Evolutionary conservation across 1,140 invertebrate genomes (phyloP), one percentile per base, ranked within the genome.

Genomic region (Cydia pomonella): DNA sequence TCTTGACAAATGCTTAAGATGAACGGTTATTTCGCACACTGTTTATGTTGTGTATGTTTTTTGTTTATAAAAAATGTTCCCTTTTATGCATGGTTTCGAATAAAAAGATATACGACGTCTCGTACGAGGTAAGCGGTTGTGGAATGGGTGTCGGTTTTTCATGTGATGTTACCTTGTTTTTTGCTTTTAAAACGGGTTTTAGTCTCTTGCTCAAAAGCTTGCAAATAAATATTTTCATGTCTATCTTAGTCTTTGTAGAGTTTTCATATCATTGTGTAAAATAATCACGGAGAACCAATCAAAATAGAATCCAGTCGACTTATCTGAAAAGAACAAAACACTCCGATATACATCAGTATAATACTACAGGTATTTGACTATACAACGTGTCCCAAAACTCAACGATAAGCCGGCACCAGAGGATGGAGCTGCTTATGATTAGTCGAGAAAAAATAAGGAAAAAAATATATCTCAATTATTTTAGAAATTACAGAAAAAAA

Each of bases 1-100:
- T 84, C 82, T 84, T 92, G 90, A 92, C 90, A 92, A 91, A 92
- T 92, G 88, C 84, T 84, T 85, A 87, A 89, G 88, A 89, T 89
- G 86, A 90, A 91, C 86, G 89, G 88, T 90, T 91, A 87, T 91
- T 88, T 87, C 87, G 81, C 86, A 81, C 82, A 83, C 80, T 85
- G 82, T 90, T 85, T 84, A 81, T 82, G 78, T 81, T 82, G 76
- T 84, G 82, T 77, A 83, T 87, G 73, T 87, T 84, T 87, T 86
- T 88, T 83, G 84, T 87, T 83, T 79, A 80, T 81, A 86, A 87
- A 83, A 84, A 83, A 84, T 82, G 79, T 84, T 76, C 76, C 74
- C 72, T 79, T 76, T 73, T 75, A 79, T 77, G 80, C 82, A 79
- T 78, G 75, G 79, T 74, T 84, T 82, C 75, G 74, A 74, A 83